Percentiles rank a stretch among this genome's conserved stretches.
phyloP scores from a whole-genome alignment of 2,113 vertebrate species.

The Bos indicus region DNA sequence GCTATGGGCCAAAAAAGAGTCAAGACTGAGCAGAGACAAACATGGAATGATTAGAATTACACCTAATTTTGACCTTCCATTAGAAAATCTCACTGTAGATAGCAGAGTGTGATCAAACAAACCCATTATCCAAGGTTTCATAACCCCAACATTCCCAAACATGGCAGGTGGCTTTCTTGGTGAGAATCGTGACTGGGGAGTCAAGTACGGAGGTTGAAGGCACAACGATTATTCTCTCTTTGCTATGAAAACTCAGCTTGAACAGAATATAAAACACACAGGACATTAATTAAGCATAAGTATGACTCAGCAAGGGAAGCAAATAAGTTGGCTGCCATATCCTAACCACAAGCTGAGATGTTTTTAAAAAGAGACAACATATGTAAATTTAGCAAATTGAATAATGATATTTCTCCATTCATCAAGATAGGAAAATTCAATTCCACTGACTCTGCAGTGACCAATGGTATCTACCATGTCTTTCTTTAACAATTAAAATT shows the following conservation, averaged over 20 bases:
- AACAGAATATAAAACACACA: constrained; percentile 3
- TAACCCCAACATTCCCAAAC: neutral
- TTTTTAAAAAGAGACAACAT: neutral
- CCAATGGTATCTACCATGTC: neutral
- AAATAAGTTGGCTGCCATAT: constrained; percentile 6
- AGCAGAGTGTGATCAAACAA: neutral
- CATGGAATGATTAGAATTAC: neutral
- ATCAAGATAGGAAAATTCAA: constrained; percentile 1
- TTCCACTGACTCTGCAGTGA: neutral
- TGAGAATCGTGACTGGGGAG: neutral
- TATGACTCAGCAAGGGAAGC: constrained; percentile 12
- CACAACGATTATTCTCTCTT: constrained; percentile 24
- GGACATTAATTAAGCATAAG: constrained; percentile 29
- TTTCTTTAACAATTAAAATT: neutral
- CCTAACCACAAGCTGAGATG: neutral
- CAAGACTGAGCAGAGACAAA: neutral
- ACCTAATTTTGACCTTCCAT: neutral
- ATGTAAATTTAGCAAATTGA: neutral
- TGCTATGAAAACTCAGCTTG: neutral
- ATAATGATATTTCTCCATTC: neutral
- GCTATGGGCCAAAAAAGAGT: neutral
- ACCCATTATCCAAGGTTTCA: neutral
- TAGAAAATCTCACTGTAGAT: neutral
- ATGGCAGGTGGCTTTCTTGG: neutral
- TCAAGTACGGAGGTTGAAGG: neutral